Conservation (phyloP, 2,113 vertebrate genomes). For the Deroptyus accipitrinus region DNA sequence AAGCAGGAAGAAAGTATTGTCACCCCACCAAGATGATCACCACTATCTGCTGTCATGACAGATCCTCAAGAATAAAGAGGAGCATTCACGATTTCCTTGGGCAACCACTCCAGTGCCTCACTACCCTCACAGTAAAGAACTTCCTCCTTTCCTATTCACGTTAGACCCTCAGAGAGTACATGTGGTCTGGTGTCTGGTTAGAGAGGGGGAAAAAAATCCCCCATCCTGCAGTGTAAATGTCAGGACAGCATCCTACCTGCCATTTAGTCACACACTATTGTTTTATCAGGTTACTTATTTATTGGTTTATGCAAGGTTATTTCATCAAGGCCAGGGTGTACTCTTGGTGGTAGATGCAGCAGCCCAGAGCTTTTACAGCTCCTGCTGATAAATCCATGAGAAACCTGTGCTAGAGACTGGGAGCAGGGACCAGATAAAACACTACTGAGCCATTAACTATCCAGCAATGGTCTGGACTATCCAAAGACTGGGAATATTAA, state of each 20-base stretch:
- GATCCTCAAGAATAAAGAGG: not conserved
- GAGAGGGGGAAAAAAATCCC: not conserved
- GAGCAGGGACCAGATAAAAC: not conserved
- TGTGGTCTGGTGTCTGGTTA: not conserved
- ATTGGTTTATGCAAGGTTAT: not conserved
- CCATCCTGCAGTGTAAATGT: not conserved
- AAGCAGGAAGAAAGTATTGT: not conserved
- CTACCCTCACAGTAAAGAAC: not conserved
- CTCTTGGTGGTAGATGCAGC: not conserved
- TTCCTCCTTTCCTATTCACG: not conserved
- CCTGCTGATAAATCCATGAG: not conserved
- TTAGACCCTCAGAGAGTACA: not conserved
- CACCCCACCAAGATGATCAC: rapidly evolving
- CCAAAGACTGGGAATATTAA: not conserved
- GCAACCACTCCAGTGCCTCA: not conserved
- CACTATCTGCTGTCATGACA: rapidly evolving
- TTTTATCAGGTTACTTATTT: not conserved
- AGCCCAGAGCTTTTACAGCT: not conserved
- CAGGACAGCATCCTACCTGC: not conserved
- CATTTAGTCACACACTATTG: not conserved
- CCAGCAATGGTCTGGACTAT: not conserved
- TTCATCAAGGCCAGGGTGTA: not conserved
- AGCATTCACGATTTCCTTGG: not conserved
- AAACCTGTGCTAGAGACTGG: rapidly evolving
- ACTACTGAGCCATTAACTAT: not conserved